phyloP scores from a whole-genome alignment of 2,888 invertebrate species.

The Thysanoteuthis rhombus region DNA sequence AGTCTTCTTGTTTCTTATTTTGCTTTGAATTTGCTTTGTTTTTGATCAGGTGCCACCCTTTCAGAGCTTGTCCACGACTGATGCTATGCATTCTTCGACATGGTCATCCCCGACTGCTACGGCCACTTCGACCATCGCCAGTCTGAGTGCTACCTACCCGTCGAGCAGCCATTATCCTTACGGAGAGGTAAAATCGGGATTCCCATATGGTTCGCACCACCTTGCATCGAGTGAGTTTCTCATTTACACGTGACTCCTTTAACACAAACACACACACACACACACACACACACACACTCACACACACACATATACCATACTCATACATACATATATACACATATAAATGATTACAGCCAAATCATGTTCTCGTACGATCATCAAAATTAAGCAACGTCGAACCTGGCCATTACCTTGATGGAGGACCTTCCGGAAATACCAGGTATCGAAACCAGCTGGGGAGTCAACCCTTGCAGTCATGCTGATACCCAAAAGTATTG shows the following conservation, averaged over 20 bases:
- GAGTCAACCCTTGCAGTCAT: too few relatives aligned
- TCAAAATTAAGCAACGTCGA: too few relatives aligned
- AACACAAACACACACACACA: not conserved
- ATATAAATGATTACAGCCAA: too few relatives aligned
- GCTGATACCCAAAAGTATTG: too few relatives aligned
- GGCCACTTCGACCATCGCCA: slow-evolving; percentile 14
- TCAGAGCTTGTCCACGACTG: slow-evolving; percentile 18
- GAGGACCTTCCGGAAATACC: too few relatives aligned
- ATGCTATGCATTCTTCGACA: slow-evolving; percentile 19
- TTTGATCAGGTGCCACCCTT: not conserved
- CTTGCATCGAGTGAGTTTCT: slow-evolving; percentile 13
- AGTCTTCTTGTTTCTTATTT: not conserved
- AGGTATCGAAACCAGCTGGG: too few relatives aligned
- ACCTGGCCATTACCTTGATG: too few relatives aligned
- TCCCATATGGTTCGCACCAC: not conserved
- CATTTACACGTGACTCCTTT: not conserved
- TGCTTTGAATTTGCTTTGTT: not conserved
- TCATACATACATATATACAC: too few relatives aligned
- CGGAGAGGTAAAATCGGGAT: not conserved
- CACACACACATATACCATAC: too few relatives aligned
- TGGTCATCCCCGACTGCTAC: slow-evolving; percentile 21
- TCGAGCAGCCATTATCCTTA: slow-evolving; percentile 24
- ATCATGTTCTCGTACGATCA: too few relatives aligned
- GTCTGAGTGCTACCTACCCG: slow-evolving; percentile 1
- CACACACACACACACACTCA: not conserved